Conservation (phyloP, 1,140 invertebrate genomes). For the Potamilus streckersoni region DNA sequence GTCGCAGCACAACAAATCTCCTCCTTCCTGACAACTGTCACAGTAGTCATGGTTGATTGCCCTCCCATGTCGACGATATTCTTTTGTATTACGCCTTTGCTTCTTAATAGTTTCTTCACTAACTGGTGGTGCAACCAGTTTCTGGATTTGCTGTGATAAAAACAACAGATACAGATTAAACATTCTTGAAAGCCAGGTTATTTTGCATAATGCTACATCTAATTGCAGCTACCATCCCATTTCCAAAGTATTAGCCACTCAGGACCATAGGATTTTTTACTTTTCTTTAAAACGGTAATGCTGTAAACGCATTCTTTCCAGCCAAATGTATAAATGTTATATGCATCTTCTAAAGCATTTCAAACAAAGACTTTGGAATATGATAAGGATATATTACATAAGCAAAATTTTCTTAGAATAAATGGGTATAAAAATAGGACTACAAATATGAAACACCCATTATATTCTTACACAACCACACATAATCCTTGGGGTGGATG, state of each 20-base stretch:
- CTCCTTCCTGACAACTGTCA: slow-evolving; percentile 87
- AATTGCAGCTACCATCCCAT: neutral
- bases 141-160: slow-evolving; percentile 83
- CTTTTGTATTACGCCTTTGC: slow-evolving; percentile 73
- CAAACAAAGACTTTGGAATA: too few relatives aligned
- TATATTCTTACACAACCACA: too few relatives aligned
- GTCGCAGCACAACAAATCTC: slow-evolving; percentile 95
- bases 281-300: neutral
- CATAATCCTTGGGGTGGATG: too few relatives aligned
- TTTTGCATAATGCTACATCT: neutral
- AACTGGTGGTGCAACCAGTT: slow-evolving; percentile 85
- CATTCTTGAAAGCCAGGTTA: neutral
- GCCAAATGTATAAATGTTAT: neutral
- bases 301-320: neutral
- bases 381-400: too few relatives aligned
- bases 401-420: too few relatives aligned
- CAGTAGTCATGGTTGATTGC: slow-evolving; percentile 95
- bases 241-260: neutral
- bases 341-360: too few relatives aligned
- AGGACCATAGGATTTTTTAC: too few relatives aligned
- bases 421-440: too few relatives aligned
- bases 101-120: slow-evolving; percentile 74
- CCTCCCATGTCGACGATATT: slow-evolving; percentile 86
- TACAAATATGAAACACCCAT: too few relatives aligned
- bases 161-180: neutral